phyloP scores from a whole-genome alignment of 2,113 vertebrate species.

The Arvicanthis niloticus region DNA sequence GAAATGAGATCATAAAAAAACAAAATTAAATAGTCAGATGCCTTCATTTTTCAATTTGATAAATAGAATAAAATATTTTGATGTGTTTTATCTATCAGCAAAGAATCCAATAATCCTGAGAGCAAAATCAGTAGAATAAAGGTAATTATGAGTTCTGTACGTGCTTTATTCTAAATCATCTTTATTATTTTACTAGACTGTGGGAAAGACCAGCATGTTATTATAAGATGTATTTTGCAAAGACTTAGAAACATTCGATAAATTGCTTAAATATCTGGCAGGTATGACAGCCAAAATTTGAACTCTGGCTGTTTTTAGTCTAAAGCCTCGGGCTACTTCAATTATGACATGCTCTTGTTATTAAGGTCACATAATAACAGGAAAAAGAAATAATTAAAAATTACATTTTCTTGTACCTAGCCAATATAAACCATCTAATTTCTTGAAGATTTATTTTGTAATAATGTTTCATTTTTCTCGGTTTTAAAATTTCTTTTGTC shows the following conservation, averaged over 20 bases:
- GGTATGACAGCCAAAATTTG: neutral
- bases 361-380: slow-evolving; percentile 4
- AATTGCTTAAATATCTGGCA: neutral
- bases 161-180: neutral
- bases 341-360: neutral
- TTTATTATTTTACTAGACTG: slow-evolving; percentile 5
- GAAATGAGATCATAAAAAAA: neutral
- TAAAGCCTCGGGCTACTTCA: neutral
- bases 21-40: neutral
- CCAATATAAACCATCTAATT: neutral
- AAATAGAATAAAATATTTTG: slow-evolving; percentile 18
- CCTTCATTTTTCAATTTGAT: slow-evolving; percentile 18
- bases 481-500: slow-evolving; percentile 11
- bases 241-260: neutral
- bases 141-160: neutral
- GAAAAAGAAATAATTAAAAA: slow-evolving; percentile 44
- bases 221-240: neutral
- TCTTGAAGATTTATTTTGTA: neutral
- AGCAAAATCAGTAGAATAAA: neutral
- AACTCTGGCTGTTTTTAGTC: neutral
- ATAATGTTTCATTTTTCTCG: slow-evolving; percentile 5
- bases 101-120: neutral
- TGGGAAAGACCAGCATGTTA: neutral
- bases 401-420: neutral
- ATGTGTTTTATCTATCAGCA: neutral